Evolutionary conservation across 2,888 invertebrate genomes (phyloP), one percentile per base, ranked within the genome.

Genomic region (Watsonalla binaria): DNA sequence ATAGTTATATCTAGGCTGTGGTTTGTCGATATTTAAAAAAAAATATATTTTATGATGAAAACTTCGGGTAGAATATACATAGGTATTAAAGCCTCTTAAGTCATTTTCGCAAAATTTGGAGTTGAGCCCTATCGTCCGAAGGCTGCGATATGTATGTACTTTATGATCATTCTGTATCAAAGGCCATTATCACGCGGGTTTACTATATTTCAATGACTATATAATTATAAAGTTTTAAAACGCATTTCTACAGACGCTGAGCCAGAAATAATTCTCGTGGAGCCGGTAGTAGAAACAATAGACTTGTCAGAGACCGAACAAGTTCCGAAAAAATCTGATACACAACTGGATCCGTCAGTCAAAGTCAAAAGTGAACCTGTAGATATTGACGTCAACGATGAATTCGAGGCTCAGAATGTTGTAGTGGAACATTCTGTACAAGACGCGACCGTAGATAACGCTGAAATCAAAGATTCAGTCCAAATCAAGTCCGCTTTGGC

Each of bases 251-350:
- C 68, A 81, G 84, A 72, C 47, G 66, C 62, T 37, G 76, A 66
- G 33, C 77, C 79, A 4, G 86, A 86, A 47, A 47, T 86, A 0
- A 65, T 77, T 11, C 50, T 84, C 2, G 57, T 89, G 2, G 89
- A 89, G 61, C 80, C 79, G 6, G 63, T 60, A 2, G 74, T 89
- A 14, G 88, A 87, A 63, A 84, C 82, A 0, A 84, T 89, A 46
- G 77, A 82, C 46, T 62, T 84, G 13, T 60, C 64, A 0, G 79
- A 80, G 34, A 78, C 78, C 4, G 86, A 82, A 34, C 54, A 59
- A 0, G 76, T 70, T 9, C 48, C 55, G 5, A 56, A 60, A 15
- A 9, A 54, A 24, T 60, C 51, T 51, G 56, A 14, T 48, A 52
- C 11, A 47, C 13, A 6, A 34, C 24, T 14, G 42, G 53, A 34